Base-by-base conservation (phyloP, 2,888 invertebrate species). In the Apocheima hispidaria region DNA sequence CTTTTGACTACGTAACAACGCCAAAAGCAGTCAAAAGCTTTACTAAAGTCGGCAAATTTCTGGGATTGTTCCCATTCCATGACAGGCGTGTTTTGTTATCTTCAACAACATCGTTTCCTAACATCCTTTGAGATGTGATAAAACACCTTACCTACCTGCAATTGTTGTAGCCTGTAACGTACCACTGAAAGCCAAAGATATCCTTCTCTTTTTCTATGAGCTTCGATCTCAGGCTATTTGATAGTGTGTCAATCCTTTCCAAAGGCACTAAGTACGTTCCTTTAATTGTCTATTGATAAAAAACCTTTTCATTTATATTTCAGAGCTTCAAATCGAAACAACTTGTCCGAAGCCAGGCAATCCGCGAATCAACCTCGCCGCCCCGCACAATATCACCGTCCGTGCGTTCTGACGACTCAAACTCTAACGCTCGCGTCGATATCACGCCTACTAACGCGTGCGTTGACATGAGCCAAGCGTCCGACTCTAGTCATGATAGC, bases 341-440 rank as follows among this genome's bases (percentile, higher is more conserved):
- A 82, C 94, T 98, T 74, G 97, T 97, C 61, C 95, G 98, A 77
- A 97, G 98, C 80, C 97, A 97, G 93, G 98, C 98, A 67, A 96
- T 98, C 93, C 95, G 97, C 80, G 98, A 98, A 86, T 96, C 97
- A 66, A 95, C 96, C 49, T 94, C 94, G 23, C 94, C 94, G 10
- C 94, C 94, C 30, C 93, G 94, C 65, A 91, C 93, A 48, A 84
- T 89, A 20, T 94, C 94, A 35, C 94, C 94, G 49, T 69, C 72
- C 23, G 66, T 66, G 53, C 65, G 55, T 0, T 53, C 58, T 30
- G 66, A 62, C 51, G 60, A 70, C 54, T 63, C 65, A n/a, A 48
- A 50, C 44, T 49, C 68, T 49, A 59, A 68, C 62, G 67, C 43
- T 26, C 48, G 61, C 66, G 77, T 73, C 9, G 65, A 62, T 51